phyloP scores from a whole-genome alignment of 2,797 vertebrate genomes.

The Falco berigora region DNA sequence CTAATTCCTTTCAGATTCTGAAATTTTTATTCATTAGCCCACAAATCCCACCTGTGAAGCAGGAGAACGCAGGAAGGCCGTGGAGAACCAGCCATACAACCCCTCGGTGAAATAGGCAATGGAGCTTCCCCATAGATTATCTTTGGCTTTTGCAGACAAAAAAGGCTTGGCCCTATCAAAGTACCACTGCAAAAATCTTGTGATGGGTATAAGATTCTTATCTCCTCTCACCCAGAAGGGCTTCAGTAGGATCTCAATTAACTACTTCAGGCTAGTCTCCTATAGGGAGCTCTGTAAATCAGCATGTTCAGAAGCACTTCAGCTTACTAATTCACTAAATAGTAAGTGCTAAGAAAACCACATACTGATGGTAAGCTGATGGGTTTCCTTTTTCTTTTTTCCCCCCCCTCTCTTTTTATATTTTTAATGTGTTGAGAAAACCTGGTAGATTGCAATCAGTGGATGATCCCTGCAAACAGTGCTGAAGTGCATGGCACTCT shows the following conservation, averaged over 20 bases:
- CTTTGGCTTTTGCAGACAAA: not conserved
- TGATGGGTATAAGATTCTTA: not conserved
- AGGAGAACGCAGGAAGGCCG: not conserved
- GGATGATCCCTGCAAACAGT: not conserved
- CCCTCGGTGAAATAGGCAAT: not conserved
- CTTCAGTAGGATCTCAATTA: not conserved
- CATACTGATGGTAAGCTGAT: not conserved
- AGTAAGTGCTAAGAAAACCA: not conserved
- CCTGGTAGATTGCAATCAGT: not conserved
- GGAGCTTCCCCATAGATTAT: not conserved
- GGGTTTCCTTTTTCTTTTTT: too few species aligned
- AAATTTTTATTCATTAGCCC: not conserved
- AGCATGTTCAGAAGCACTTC: not conserved
- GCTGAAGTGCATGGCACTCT: not conserved
- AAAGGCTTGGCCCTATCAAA: not conserved
- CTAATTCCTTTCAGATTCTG: not conserved
- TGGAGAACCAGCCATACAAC: not conserved
- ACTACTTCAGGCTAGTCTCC: not conserved
- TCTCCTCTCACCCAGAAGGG: not conserved
- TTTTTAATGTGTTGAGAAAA: not conserved
- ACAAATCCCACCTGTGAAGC: not conserved
- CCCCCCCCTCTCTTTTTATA: not conserved
- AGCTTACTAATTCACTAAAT: not conserved
- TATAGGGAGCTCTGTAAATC: not conserved
- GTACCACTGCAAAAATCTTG: not conserved